A percentile compares a stretch with the other conserved stretches of the same genome.
Conservation (phyloP, 2,797 vertebrate species). For the Adrianichthys oophorus region DNA sequence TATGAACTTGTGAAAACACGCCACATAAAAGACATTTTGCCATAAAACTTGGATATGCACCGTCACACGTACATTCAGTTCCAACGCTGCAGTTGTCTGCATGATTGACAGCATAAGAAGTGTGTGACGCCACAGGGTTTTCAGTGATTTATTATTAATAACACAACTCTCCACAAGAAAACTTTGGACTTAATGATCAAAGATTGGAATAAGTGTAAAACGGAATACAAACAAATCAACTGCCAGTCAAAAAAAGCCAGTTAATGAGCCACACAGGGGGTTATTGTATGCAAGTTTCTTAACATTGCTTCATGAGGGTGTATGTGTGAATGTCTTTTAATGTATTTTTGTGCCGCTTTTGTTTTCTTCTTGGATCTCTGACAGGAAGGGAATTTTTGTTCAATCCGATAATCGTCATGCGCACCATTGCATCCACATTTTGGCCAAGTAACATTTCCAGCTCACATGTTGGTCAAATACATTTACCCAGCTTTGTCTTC, state of each 20-base stretch:
- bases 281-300: constrained; percentile 8
- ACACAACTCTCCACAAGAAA: constrained; percentile 27
- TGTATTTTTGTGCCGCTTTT: background rate
- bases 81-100: constrained; percentile 21
- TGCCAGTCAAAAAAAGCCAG: constrained; percentile 15
- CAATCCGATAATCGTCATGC: constrained; percentile 8
- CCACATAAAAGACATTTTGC: too few relatives aligned
- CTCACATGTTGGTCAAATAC: too few relatives aligned
- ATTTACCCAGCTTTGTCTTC: too few relatives aligned
- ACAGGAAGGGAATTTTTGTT: constrained; percentile 9
- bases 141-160: constrained; percentile 62
- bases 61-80: constrained; percentile 19
- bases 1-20: too few relatives aligned
- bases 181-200: constrained; percentile 21
- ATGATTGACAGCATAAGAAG: constrained; percentile 53
- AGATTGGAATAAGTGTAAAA: constrained; percentile 25
- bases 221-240: constrained; percentile 15
- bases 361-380: constrained; percentile 10
- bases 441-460: too few relatives aligned
- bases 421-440: background rate
- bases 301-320: background rate
- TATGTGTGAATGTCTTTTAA: background rate
- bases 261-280: constrained; percentile 48
- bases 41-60: too few relatives aligned
- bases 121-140: constrained; percentile 41